A percentile compares a stretch with the other conserved stretches of the same genome.
These are phyloP conservation scores for Orycteropus afer DNA, from an alignment of 2,113 vertebrate genomes.

Conservation along the genomic window DNA sequence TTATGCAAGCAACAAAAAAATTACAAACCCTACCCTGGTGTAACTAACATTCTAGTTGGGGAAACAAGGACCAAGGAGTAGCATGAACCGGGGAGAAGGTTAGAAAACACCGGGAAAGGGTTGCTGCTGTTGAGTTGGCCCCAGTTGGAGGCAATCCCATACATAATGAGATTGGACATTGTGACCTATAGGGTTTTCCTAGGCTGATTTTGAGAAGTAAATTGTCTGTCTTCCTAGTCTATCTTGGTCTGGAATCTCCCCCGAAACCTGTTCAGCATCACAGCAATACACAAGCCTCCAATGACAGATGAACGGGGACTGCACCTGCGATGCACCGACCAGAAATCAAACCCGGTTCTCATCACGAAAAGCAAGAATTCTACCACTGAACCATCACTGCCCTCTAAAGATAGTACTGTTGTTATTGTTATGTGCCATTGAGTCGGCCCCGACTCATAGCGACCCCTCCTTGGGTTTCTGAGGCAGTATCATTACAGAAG, in stretches of 20 bases:
- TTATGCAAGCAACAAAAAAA: neutral
- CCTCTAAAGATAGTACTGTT: neutral
- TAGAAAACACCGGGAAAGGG: neutral
- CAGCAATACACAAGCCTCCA: neutral
- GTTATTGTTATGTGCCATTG: no score
- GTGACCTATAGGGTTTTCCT: neutral
- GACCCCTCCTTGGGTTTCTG: no score
- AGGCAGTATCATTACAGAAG: no score
- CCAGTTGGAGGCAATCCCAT: neutral
- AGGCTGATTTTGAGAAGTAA: neutral
- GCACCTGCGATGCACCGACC: neutral
- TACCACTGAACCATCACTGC: neutral
- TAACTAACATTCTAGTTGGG: neutral
- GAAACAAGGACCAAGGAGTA: neutral
- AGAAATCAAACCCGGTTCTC: neutral
- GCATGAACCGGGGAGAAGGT: neutral
- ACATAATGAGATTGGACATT: neutral
- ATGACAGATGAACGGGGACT: neutral
- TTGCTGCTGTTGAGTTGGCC: neutral
- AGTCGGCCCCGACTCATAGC: no score
- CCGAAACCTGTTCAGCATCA: neutral
- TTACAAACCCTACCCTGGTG: neutral
- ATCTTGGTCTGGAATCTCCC: neutral
- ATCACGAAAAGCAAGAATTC: neutral
- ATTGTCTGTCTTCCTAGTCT: neutral